Evolutionary conservation across 2,113 vertebrate species (phyloP).

Genomic region (Pampusana beccarii): DNA sequence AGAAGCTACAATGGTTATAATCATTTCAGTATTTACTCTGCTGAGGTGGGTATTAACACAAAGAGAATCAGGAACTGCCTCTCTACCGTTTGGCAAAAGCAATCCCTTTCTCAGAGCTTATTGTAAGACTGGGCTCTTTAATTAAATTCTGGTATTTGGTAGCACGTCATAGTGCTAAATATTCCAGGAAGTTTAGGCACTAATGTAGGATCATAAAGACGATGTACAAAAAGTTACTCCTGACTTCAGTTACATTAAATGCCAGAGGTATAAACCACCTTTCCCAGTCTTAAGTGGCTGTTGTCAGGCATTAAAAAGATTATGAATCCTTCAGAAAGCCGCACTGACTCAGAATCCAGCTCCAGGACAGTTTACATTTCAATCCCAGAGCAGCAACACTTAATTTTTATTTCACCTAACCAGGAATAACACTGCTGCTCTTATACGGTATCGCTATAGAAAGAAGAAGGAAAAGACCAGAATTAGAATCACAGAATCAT

Average conservation of each 20-base stretch:
- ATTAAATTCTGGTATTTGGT: neutral
- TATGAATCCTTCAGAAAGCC: neutral
- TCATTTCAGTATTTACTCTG: neutral
- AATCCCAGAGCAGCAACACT: neutral
- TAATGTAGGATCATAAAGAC: neutral
- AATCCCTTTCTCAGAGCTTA: neutral
- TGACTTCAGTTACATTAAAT: neutral
- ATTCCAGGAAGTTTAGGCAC: neutral
- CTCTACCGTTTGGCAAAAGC: neutral
- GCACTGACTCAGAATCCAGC: neutral
- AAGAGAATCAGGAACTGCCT: neutral
- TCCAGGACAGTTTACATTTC: neutral
- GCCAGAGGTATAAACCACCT: neutral
- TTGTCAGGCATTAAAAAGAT: neutral
- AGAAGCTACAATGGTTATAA: neutral
- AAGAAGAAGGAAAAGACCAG: neutral
- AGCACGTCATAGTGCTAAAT: neutral
- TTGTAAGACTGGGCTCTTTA: neutral
- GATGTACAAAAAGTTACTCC: neutral
- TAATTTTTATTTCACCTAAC: neutral
- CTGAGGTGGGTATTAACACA: neutral
- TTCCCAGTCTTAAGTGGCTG: neutral
- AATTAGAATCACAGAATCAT: neutral
- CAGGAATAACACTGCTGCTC: neutral
- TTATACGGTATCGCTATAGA: neutral